Evolutionary conservation across 2,888 invertebrate genomes (phyloP), one percentile per base, ranked within the genome.

Genomic region (Epistrophella euchroma): DNA sequence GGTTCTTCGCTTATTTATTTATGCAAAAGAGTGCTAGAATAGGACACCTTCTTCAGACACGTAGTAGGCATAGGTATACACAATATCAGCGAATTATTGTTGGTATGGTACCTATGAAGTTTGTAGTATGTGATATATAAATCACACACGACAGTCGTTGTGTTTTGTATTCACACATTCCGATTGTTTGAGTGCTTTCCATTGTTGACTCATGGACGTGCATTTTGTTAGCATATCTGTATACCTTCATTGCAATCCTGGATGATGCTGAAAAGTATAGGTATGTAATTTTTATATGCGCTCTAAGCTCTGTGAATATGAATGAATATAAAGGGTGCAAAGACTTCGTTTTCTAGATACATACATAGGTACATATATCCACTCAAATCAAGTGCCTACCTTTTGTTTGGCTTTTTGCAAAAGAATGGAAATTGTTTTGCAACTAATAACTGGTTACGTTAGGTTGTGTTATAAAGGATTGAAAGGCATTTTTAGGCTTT

Each of bases 41-140:
- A 84, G 75, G 80, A 84, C 84, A 84, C 84, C 84, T 84, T 79
- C 75, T 66, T 84, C 75, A 84, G 79, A 80, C 84, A 84, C 84
- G 83, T 84, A 78, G 83, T 84, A 84, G 80, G 79, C 43, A 66
- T 75, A 40, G n/a, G n/a, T n/a, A n/a, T 43, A 43, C 45, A 45
- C 45, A 45, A 45, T 17, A 45, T 45, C 32, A 62, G 37, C 50
- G 50, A 37, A 22, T 35, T 10, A 13, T 10, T 37, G 35, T 56
- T 25, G 28, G 22, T 45, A 13, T 1, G 15, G 5, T 15, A 15
- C 4, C 4, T 25, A 64, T 43, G n/a, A 43, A 64, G 28, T 43
- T 62, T 45, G 13, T 45, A 47, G 47, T n/a, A n/a, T 66, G 32
- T 47, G 40, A 40, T 35, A 35, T 50, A 32, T 32, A 68, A 68